A percentile compares a stretch with the other conserved stretches of the same genome.
These are phyloP conservation scores for Lepus timidus DNA, from an alignment of 2,113 vertebrate species.

Conservation along the genomic window DNA sequence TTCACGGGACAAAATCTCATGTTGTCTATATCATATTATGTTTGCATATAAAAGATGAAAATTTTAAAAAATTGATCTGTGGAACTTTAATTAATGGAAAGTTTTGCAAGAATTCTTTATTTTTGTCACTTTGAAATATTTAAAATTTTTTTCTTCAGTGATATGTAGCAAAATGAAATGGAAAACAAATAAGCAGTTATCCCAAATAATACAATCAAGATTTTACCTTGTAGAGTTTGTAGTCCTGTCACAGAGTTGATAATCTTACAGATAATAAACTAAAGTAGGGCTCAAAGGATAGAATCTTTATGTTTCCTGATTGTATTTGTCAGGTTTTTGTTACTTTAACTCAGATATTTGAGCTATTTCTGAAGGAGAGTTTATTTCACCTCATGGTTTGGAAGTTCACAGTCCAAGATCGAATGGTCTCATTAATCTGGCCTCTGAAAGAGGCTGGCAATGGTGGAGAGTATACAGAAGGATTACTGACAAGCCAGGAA, in stretches of 20 bases:
- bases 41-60: conserved; percentile 39
- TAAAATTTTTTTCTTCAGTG: conserved; percentile 18
- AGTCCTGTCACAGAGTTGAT: conserved; percentile 43
- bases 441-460: too few relatives aligned
- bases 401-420: too few relatives aligned
- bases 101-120: conserved; percentile 29
- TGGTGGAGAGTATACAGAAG: too few relatives aligned
- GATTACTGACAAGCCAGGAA: too few relatives aligned
- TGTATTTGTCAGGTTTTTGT: too few relatives aligned
- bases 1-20: conserved; percentile 35
- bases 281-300: conserved; percentile 5
- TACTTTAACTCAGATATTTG: too few relatives aligned
- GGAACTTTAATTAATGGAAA: conserved; percentile 27
- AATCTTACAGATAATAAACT: conserved; percentile 36
- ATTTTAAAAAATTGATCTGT: background rate
- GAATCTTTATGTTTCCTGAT: background rate
- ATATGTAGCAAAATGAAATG: conserved; percentile 51
- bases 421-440: too few relatives aligned
- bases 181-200: conserved; percentile 39
- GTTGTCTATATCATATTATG: conserved; percentile 7
- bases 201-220: background rate
- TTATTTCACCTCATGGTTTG: too few relatives aligned
- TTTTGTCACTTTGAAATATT: conserved; percentile 59
- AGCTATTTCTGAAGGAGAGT: too few relatives aligned
- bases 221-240: conserved; percentile 22